Evolutionary conservation across 2,888 invertebrate species (phyloP).

Genomic region (Phengaris alcon): DNA sequence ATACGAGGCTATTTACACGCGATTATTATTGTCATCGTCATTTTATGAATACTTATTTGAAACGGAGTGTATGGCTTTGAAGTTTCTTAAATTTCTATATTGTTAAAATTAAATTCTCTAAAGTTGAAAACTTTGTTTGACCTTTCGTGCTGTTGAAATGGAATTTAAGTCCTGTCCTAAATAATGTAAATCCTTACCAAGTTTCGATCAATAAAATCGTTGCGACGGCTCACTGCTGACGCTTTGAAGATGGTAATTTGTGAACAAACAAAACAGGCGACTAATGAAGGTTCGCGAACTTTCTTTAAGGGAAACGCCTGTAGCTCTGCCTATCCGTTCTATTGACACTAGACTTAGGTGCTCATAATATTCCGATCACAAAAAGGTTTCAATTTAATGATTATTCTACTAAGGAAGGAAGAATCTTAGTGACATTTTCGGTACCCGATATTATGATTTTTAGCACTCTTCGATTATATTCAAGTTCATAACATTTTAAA

Average conservation of each 20-base stretch:
- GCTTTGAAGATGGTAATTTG: slow-evolving; percentile 73
- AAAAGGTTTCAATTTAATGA: slow-evolving; percentile 4
- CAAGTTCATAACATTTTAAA: no score
- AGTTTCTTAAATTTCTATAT: slow-evolving; percentile 6
- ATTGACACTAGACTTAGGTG: slow-evolving; percentile 70
- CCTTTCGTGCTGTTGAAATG: slow-evolving; percentile 19
- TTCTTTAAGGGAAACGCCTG: slow-evolving; percentile 63
- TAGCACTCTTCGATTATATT: not conserved
- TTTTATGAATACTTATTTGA: not conserved
- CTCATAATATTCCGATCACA: slow-evolving; percentile 38
- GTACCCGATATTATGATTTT: not conserved
- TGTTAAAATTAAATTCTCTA: slow-evolving; percentile 33
- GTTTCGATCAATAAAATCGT: slow-evolving; percentile 61
- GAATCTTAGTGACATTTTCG: not conserved
- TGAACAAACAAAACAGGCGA: slow-evolving; percentile 72
- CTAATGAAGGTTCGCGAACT: slow-evolving; percentile 76
- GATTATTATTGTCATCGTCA: not conserved
- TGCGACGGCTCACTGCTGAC: slow-evolving; percentile 50
- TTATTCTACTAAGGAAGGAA: not conserved
- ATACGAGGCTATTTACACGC: no score
- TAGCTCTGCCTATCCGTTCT: slow-evolving; percentile 70
- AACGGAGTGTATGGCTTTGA: not conserved
- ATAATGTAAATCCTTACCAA: slow-evolving; percentile 49
- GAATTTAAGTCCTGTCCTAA: slow-evolving; percentile 40
- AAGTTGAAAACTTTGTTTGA: slow-evolving; percentile 30